Conservation (phyloP, 2,888 invertebrate species). For the Parelbella ahira region DNA sequence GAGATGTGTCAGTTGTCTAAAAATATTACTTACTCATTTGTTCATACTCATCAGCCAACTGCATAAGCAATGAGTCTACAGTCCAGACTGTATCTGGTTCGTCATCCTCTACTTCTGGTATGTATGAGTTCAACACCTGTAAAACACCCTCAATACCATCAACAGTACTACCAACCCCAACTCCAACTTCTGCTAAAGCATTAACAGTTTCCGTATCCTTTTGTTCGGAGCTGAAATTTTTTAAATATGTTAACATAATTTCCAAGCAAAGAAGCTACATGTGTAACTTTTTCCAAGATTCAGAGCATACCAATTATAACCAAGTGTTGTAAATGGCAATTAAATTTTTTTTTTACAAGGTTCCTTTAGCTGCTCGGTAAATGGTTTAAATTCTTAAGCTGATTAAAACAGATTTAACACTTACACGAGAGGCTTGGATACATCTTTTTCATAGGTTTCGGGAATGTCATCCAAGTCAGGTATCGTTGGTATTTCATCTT, state of each 20-base stretch:
- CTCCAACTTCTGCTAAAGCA: slow-evolving; percentile 61
- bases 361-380: too few species aligned
- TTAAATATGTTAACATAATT: neutral
- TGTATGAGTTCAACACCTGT: slow-evolving; percentile 55
- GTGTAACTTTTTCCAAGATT: too few species aligned
- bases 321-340: too few species aligned
- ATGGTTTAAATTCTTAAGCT: too few species aligned
- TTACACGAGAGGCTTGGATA: slow-evolving; percentile 60
- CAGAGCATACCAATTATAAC: too few species aligned
- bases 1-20: too few species aligned
- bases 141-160: slow-evolving; percentile 63
- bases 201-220: slow-evolving; percentile 65
- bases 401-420: too few species aligned
- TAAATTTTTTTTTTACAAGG: too few species aligned
- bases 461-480: slow-evolving; percentile 73
- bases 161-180: slow-evolving; percentile 50
- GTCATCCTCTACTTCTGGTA: slow-evolving; percentile 60
- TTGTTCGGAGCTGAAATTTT: slow-evolving; percentile 46
- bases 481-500: slow-evolving; percentile 74
- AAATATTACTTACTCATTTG: neutral
- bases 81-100: slow-evolving; percentile 69
- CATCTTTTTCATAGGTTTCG: slow-evolving; percentile 69
- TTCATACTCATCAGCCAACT: slow-evolving; percentile 52
- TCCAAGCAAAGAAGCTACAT: neutral
- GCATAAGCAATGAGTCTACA: slow-evolving; percentile 60